Evolutionary conservation across 2,113 vertebrate species (phyloP).

Genomic region (Boleophthalmus pectinirostris): DNA sequence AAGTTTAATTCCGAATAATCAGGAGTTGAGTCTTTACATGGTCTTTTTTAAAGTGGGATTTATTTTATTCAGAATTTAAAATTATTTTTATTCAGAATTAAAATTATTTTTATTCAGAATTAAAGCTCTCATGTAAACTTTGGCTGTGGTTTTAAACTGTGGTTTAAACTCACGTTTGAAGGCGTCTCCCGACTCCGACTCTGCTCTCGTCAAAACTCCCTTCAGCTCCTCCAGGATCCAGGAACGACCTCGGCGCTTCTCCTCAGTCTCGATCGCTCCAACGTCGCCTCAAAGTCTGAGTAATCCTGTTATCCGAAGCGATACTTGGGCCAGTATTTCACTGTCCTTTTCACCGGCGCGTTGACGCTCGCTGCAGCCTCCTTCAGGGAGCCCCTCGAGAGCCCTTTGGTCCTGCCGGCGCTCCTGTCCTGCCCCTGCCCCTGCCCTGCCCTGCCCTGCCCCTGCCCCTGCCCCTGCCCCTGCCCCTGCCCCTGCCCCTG

Average conservation of each 20-base stretch:
- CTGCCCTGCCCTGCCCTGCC: conserved; percentile 67
- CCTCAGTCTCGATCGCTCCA: conserved; percentile 6
- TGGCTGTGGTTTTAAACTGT: not conserved
- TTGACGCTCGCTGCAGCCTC: conserved; percentile 55
- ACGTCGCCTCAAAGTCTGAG: not conserved
- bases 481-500: conserved; percentile 67
- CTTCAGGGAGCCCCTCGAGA: not conserved
- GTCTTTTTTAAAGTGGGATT: no score
- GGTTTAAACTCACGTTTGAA: not conserved
- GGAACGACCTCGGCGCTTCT: conserved; percentile 59
- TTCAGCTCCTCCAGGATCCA: conserved; percentile 23
- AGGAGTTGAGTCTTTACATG: no score
- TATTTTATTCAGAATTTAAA: no score
- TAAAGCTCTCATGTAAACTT: no score
- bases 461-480: conserved; percentile 62
- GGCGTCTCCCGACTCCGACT: not conserved
- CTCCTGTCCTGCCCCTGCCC: conserved; percentile 67
- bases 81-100: no score
- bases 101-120: no score
- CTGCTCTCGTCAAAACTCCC: conserved; percentile 20
- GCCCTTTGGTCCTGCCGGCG: conserved; percentile 4
- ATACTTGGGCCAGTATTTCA: conserved; percentile 94
- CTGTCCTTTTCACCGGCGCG: conserved; percentile 55
- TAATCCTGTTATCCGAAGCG: conserved; percentile 84
- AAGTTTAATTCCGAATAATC: no score